These are phyloP conservation scores for Drosophila punjabiensis DNA, from an alignment of 1,140 invertebrate species.

Conservation along the genomic window DNA sequence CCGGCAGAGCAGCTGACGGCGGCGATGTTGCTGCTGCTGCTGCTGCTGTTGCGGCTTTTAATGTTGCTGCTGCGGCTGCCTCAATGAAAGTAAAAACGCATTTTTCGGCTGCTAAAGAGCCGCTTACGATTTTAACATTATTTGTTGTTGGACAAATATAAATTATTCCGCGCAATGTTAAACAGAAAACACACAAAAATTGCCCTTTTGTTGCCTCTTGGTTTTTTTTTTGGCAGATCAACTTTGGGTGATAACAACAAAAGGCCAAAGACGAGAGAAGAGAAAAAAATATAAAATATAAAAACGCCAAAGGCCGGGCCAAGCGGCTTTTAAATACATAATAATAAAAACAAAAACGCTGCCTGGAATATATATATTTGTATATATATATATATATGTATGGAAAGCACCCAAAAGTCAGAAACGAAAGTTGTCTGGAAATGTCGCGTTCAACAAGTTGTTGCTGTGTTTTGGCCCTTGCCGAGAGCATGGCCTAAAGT, in stretches of 20 bases:
- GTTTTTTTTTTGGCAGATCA: conserved; percentile 42
- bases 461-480: conserved; percentile 59
- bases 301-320: conserved; percentile 36
- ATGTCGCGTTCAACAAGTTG: conserved; percentile 70
- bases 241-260: conserved; percentile 56
- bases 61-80: conserved; percentile 18
- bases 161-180: conserved; percentile 74
- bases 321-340: conserved; percentile 42
- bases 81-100: conserved; percentile 84
- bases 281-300: not conserved
- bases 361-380: conserved; percentile 40
- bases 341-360: conserved; percentile 52
- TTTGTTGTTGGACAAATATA: conserved; percentile 46
- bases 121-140: conserved; percentile 63
- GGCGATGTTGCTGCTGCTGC: conserved; percentile 25
- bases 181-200: conserved; percentile 33
- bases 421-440: conserved; percentile 82
- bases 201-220: conserved; percentile 58
- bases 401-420: conserved; percentile 70
- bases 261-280: conserved; percentile 43
- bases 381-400: conserved; percentile 39
- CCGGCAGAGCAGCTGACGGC: conserved; percentile 49
- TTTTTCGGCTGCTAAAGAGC: conserved; percentile 65
- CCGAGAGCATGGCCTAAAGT: conserved; percentile 57
- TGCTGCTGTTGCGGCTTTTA: conserved; percentile 10